Evolutionary conservation across 2,888 invertebrate species (phyloP), one percentile per base, ranked within the genome.

Genomic region (Lypha dubia): DNA sequence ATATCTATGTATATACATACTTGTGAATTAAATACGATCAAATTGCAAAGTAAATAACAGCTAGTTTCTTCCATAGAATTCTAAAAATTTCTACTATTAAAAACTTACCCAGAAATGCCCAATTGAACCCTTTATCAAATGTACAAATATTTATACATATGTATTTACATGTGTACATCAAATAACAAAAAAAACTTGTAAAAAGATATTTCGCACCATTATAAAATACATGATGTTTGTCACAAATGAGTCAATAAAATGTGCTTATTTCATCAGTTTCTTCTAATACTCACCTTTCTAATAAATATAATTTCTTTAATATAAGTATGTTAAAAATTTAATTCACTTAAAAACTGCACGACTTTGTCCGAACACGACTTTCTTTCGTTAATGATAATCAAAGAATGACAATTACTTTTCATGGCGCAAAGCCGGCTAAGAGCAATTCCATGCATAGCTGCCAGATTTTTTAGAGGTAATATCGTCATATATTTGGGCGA

Each of bases 371-470:
- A 13, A 22, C 11, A 51, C 22, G 11, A 7, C 49, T 11, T 20
- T 51, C 49, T 51, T 11, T 1, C 22, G 9, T 17, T 22, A 51
- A 20, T 11, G 22, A 51, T 17, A 51, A 22, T 22, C 11, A 22
- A 1, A 51, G 49, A 51, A 51, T 51, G 22, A 51, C 46, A 17
- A 17, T 17, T 11, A 22, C 13, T 22, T 51, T 51, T 51, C 0
- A 11, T 22, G 49, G 49, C 56, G 56, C 28, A 65, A 46, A 44
- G 24, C 44, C 63, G 24, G 56, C 9, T 4, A 56, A 56, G 28
- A 56, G 17, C 46, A 44, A 15, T n/a, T 4, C 44, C 28, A 28
- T 28, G n/a, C n/a, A n/a, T n/a, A n/a, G n/a, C n/a, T n/a, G n/a
- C n/a, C n/a, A n/a, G n/a, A n/a, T n/a, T n/a, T n/a, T n/a, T n/a